Base-by-base conservation (phyloP, 2,797 vertebrate genomes). In the Octomys mimax region DNA sequence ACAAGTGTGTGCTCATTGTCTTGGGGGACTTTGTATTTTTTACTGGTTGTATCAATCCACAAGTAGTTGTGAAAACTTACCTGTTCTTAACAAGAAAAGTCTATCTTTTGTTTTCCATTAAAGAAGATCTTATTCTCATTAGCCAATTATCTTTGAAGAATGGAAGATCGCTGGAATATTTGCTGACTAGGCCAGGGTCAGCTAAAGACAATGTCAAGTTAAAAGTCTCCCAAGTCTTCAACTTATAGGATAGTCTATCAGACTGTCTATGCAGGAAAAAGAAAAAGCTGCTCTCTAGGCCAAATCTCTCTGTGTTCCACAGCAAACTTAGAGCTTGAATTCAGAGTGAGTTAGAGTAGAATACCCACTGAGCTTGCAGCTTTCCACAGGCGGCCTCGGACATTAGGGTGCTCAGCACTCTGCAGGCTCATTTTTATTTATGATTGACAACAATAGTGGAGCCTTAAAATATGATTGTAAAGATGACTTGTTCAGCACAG, bases 341-440 rank as follows among this genome's bases (percentile, higher is more conserved):
- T 94, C 36, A 73, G 33, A 87, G 21, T 1, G 49, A 61, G 3
- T 64, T 71, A 49, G 6, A 64, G 70, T 57, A 59, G 57, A 54
- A 89, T n/a, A 46, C 14, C 85, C 81, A 73, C 14, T 62, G 21
- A 11, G n/a, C 87, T 61, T 75, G 31, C 54, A 83, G 36, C 26
- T 87, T 92, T 68, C 36, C 11, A 91, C 1, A 36, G 68, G 36
- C 46, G n/a, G 79, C 4, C 16, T 64, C 91, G 39, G 12, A 31
- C 13, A 77, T 49, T 24, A 82, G 78, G 46, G 73, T 28, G 11
- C 6, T 91, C 36, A 84, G 49, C 39, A 18, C 96, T n/a, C 87
- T 61, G 54, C 62, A 96, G 54, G 68, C 62, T 93, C 16, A 77
- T 46, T 88, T 93, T 73, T 61, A 87, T n/a, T 88, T n/a, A 80